Evolutionary conservation across 2,797 vertebrate species (phyloP).

Genomic region (Rachycentron canadum): DNA sequence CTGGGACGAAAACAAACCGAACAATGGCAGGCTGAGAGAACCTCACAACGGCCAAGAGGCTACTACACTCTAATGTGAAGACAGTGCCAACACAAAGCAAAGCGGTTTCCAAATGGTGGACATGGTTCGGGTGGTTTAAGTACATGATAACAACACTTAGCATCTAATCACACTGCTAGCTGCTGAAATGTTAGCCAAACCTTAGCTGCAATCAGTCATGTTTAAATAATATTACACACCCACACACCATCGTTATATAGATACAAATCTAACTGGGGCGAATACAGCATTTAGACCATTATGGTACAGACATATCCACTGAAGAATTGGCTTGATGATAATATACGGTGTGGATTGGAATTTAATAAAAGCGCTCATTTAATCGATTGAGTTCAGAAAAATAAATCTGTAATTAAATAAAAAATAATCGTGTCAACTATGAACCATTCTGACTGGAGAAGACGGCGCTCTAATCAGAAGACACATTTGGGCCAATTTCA

Average conservation of each 20-base stretch:
- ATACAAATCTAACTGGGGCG: background rate
- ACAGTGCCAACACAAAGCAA: slow-evolving; percentile 1
- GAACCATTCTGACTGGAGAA: slow-evolving; percentile 4
- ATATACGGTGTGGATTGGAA: background rate
- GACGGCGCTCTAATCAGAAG: slow-evolving; percentile 25
- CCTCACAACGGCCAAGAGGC: slow-evolving; percentile 28
- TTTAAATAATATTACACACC: slow-evolving; percentile 3
- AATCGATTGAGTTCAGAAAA: slow-evolving; percentile 19
- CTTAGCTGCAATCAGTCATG: background rate
- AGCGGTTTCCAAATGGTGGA: slow-evolving; percentile 10
- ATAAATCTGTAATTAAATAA: slow-evolving; percentile 27
- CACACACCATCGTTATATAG: background rate
- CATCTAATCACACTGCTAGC: background rate
- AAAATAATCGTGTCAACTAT: slow-evolving; percentile 22
- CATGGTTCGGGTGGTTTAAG: slow-evolving; percentile 21
- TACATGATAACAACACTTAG: slow-evolving; percentile 9
- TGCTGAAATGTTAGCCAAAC: background rate
- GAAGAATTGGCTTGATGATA: background rate
- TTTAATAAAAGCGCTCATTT: slow-evolving; percentile 15
- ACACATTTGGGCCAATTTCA: slow-evolving; percentile 31
- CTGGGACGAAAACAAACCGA: slow-evolving; percentile 38
- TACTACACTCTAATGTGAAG: background rate
- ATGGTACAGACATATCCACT: background rate
- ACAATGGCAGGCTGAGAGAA: slow-evolving; percentile 25
- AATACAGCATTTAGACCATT: background rate